These are phyloP conservation scores for Lanius collurio DNA, from an alignment of 2,113 vertebrate genomes.

Conservation along the genomic window DNA sequence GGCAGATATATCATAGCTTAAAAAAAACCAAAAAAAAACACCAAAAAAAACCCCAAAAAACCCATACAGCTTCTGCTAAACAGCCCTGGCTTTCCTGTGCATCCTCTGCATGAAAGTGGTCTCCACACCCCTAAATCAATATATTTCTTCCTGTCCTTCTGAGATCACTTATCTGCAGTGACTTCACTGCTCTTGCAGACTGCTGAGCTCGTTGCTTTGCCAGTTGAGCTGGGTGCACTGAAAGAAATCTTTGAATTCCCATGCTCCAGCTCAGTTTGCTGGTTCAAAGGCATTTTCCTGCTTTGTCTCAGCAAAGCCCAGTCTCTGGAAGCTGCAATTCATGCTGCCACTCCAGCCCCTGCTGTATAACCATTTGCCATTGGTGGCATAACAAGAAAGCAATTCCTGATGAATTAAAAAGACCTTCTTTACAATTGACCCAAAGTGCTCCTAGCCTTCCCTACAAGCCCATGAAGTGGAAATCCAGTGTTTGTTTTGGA, in stretches of 20 bases:
- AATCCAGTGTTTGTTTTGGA: neutral
- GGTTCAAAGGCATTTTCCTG: neutral
- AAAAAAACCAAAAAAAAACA: neutral
- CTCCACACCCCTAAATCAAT: constrained; percentile 30
- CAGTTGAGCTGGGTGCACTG: neutral
- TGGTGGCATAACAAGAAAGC: neutral
- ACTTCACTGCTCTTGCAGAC: neutral
- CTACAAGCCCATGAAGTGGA: neutral
- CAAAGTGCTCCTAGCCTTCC: neutral
- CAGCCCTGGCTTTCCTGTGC: neutral
- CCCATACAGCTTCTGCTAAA: neutral
- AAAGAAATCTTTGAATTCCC: neutral
- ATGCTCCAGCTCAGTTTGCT: neutral
- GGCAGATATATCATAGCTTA: neutral
- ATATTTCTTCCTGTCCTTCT: neutral
- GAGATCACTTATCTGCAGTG: neutral
- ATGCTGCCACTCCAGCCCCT: neutral
- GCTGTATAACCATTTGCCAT: neutral
- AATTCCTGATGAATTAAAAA: neutral
- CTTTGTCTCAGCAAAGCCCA: neutral
- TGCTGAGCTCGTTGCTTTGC: neutral
- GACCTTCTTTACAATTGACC: neutral
- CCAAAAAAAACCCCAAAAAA: neutral
- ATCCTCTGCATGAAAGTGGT: neutral
- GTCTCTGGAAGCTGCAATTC: neutral